These are phyloP conservation scores for Anser brachyrhynchus DNA, from an alignment of 2,113 vertebrate species.

Conservation along the genomic window DNA sequence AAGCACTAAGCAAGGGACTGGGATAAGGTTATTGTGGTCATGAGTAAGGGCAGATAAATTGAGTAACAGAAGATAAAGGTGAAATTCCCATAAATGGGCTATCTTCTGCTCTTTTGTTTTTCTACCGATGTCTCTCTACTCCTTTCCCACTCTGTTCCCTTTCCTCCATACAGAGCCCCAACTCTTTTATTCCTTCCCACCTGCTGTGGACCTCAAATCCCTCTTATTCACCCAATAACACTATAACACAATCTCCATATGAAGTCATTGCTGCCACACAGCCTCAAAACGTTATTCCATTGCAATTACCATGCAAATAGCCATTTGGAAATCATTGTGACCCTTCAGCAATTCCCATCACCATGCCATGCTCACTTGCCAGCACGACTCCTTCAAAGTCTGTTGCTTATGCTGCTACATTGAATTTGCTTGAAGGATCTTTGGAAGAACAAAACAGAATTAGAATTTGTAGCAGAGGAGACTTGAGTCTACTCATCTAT, in stretches of 20 bases:
- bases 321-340: not conserved
- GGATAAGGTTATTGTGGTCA: not conserved
- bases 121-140: not conserved
- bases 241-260: not conserved
- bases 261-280: not conserved
- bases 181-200: not conserved
- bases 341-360: not conserved
- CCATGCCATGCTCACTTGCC: rapidly evolving
- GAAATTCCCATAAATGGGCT: not conserved
- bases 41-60: not conserved
- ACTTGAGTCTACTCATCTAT: not conserved
- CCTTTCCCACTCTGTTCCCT: rapidly evolving
- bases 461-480: not conserved
- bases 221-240: not conserved
- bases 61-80: not conserved
- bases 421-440: not conserved
- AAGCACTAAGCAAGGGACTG: not conserved
- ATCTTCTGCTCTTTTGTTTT: not conserved
- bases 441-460: not conserved
- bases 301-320: not conserved
- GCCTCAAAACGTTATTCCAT: not conserved
- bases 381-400: not conserved
- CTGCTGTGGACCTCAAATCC: not conserved
- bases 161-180: not conserved
- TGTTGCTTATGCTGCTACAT: not conserved